phyloP scores from a whole-genome alignment of 1,140 invertebrate genomes.

The Tetragonula clypearis region DNA sequence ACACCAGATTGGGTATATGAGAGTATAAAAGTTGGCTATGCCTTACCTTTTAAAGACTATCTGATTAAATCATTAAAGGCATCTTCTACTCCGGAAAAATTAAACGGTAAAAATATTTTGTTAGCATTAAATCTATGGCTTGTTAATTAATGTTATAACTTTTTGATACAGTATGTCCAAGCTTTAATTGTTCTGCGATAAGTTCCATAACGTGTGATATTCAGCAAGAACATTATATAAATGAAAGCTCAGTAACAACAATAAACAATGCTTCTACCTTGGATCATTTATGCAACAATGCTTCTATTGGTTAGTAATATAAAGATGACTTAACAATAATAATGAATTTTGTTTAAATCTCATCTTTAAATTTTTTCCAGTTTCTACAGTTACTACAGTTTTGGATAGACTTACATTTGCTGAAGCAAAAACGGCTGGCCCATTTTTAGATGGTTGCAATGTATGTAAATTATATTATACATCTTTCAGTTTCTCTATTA shows the following conservation, averaged over 20 bases:
- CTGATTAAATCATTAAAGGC: constrained; percentile 81
- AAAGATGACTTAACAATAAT: constrained; percentile 58
- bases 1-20: constrained; percentile 90
- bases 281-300: constrained; percentile 37
- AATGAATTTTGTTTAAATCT: constrained; percentile 31
- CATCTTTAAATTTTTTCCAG: constrained; percentile 26
- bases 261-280: constrained; percentile 52
- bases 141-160: neutral
- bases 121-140: neutral
- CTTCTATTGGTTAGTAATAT: constrained; percentile 21
- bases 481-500: constrained; percentile 31
- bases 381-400: constrained; percentile 45
- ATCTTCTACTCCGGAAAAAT: constrained; percentile 83
- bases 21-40: constrained; percentile 88
- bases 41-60: constrained; percentile 87
- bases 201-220: constrained; percentile 53
- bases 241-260: constrained; percentile 48
- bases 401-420: constrained; percentile 84
- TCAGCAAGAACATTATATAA: constrained; percentile 40
- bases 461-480: constrained; percentile 80
- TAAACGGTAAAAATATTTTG: constrained; percentile 62
- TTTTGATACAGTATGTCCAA: constrained; percentile 30
- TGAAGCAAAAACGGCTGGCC: constrained; percentile 87
- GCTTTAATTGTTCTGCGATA: constrained; percentile 53
- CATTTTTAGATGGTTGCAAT: constrained; percentile 92